Conservation (phyloP, 2,113 vertebrate genomes). For the Osmerus mordax region DNA sequence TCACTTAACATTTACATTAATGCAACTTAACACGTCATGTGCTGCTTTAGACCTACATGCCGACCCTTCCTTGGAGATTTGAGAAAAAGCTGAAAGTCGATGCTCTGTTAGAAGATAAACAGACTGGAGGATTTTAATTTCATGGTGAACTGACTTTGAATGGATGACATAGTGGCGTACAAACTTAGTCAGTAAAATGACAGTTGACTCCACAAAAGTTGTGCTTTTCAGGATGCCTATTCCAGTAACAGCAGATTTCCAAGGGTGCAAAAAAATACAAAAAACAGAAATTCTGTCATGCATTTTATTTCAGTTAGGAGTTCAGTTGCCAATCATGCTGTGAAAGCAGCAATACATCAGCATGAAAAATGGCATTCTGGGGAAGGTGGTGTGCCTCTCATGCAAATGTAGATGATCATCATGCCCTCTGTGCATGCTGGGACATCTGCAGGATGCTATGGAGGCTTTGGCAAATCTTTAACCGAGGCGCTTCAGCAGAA, state of each 20-base stretch:
- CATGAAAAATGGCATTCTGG: constrained; percentile 43
- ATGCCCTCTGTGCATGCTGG: constrained; percentile 20
- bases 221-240: neutral
- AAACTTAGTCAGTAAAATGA: neutral
- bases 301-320: constrained; percentile 38
- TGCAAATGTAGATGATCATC: constrained; percentile 52
- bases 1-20: constrained; percentile 1
- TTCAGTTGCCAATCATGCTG: constrained; percentile 40
- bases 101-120: constrained; percentile 31
- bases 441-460: constrained; percentile 38
- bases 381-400: constrained; percentile 47
- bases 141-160: constrained; percentile 22
- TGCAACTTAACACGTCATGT: constrained; percentile 23
- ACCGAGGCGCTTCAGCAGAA: neutral
- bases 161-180: constrained; percentile 4
- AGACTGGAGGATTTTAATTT: constrained; percentile 33
- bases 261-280: constrained; percentile 20
- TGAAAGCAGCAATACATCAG: constrained; percentile 55
- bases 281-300: constrained; percentile 19
- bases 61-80: constrained; percentile 8
- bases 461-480: constrained; percentile 17
- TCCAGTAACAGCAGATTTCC: constrained; percentile 37
- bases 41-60: constrained; percentile 17
- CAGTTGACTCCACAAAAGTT: too few species aligned
- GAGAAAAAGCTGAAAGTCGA: neutral